Evolutionary conservation across 2,797 vertebrate genomes (phyloP), one percentile per base, ranked within the genome.

Genomic region (Arctocebus calabarensis): DNA sequence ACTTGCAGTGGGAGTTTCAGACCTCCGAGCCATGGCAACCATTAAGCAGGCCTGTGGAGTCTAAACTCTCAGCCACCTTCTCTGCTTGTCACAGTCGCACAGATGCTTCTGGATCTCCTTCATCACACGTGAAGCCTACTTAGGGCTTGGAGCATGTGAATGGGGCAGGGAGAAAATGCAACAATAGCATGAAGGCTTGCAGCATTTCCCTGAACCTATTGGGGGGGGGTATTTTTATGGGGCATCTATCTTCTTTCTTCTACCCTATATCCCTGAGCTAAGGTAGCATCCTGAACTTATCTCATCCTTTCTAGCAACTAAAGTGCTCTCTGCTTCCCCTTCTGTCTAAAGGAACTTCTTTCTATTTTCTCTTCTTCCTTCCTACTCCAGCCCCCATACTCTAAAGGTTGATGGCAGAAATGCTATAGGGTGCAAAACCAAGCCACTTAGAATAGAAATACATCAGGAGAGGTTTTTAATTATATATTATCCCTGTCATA

Each of bases 391-490:
- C 27, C 61, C 64, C 64, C 40, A 68, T 17, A 73, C 13, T 37
- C 27, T 2, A 11, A 82, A 84, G 45, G 55, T 3, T 29, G 32
- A 40, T 91, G 81, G 68, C 17, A 6, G 40, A 84, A 82, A 91
- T 25, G 22, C 77, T 62, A 5, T 45, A 40, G 22, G 19, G 25
- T 16, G 87, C 43, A 96, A 90, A 91, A 29, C 40, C 57, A 93
- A 90, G 83, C 55, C 25, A 70, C 27, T 88, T 52, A 90, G 79
- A 78, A 77, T n/a, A 90, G 29, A 79, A 84, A n/a, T 45, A 43
- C 9, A 92, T 45, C 40, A 82, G n/a, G 25, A 81, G 12, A 12
- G 25, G 2, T 45, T 74, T 79, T 32, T 32, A 74, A 37, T 29
- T 45, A 34, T 22, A 12, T 68, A 59, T 29, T 25, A 78, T 40